Conservation (phyloP, 2,888 invertebrate genomes). For the Halictus quadricinctus region DNA sequence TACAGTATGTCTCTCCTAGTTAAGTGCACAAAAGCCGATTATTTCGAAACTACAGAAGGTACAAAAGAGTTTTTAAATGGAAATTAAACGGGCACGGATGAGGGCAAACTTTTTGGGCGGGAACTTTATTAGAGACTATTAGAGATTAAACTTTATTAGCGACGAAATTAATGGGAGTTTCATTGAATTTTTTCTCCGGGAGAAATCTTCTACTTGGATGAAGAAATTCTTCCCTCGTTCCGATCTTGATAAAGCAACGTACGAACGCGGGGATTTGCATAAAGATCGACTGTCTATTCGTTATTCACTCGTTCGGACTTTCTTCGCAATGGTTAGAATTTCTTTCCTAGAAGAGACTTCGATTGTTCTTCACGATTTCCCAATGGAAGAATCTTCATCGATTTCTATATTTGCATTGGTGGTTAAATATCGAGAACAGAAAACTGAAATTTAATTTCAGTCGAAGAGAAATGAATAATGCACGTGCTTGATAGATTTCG, state of each 20-base stretch:
- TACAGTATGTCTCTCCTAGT: neutral
- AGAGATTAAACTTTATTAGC: constrained; percentile 2
- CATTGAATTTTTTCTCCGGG: neutral
- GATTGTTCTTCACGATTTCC: neutral
- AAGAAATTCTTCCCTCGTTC: neutral
- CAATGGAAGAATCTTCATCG: neutral
- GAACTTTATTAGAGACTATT: neutral
- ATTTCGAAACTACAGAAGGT: neutral
- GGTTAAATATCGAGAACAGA: neutral
- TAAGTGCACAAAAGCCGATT: neutral
- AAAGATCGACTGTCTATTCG: neutral
- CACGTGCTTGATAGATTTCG: neutral
- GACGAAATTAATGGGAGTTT: neutral
- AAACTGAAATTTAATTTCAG: neutral
- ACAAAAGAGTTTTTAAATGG: constrained; percentile 1
- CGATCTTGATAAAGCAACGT: neutral
- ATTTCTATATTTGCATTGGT: neutral
- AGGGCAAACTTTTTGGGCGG: neutral
- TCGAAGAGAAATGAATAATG: neutral
- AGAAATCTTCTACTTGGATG: neutral
- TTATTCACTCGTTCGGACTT: neutral
- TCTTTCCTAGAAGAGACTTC: neutral
- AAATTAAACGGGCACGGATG: neutral
- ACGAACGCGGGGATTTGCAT: neutral
- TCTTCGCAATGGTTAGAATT: neutral